Evolutionary conservation across 1,140 invertebrate species (phyloP), one percentile per base, ranked within the genome.

Genomic region (Drosophila guanche): DNA sequence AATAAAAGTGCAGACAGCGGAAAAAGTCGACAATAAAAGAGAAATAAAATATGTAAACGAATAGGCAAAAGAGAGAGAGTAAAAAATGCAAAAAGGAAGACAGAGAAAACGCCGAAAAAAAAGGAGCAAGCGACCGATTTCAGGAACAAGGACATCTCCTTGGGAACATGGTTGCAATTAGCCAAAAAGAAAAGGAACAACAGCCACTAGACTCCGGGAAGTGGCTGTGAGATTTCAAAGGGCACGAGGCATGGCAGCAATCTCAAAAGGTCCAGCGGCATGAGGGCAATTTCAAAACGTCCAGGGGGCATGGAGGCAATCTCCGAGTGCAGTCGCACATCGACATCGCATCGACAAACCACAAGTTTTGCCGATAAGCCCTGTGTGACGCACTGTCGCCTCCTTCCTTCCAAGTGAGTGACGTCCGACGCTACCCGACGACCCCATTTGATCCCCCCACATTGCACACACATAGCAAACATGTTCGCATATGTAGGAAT

Each of bases 131-230:
- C 16, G 16, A 20, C 16, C 0, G 16, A 20, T 20, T 20, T 20
- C 16, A 20, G 16, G 16, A 20, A 20, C 16, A 20, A 20, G 16
- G 1, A 20, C 16, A 20, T 41, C 54, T 20, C 72, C 46, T 70
- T 70, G 54, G 23, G 51, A 52, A 69, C 16, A 56, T 79, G 60
- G 68, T 73, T 53, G 60, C 40, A 67, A 78, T 73, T 73, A 73
- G 70, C 59, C 66, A 46, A 51, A 42, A 33, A 10, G 0, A 33
- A 10, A 33, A 10, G 10, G 3, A 29, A 29, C 7, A 7, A 55
- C 58, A 63, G 10, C 59, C 14, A 42, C 43, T 8, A 14, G 6
- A 14, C 47, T 51, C 45, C 16, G 51, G 57, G 61, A 52, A 46
- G 75, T 60, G 52, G 56, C 54, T 41, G 8, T 29, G 33, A 12